Conservation (phyloP, 2,113 vertebrate genomes). For the Melierax canorus region DNA sequence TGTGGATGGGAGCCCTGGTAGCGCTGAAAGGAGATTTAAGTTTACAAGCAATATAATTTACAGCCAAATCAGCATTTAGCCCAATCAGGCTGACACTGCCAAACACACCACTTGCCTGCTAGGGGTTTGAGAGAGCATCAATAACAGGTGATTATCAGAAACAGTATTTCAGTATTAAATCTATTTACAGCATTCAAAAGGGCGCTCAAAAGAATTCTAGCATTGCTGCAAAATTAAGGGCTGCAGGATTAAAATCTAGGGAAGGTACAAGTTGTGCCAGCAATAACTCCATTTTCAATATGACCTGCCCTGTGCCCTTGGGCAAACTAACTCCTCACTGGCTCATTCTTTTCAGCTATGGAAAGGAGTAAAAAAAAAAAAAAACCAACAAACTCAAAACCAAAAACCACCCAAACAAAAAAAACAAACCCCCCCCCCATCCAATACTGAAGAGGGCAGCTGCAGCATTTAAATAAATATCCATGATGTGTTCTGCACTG, state of each 20-base stretch:
- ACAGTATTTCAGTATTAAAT: accelerated
- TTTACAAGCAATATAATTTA: not conserved
- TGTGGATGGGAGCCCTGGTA: not conserved
- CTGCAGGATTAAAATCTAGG: not conserved
- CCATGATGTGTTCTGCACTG: not conserved
- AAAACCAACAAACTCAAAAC: no score
- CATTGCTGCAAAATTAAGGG: not conserved
- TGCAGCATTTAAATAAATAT: not conserved
- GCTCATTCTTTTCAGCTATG: not conserved
- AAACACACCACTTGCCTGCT: not conserved
- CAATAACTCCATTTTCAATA: not conserved
- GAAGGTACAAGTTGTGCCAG: not conserved
- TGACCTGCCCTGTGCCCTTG: not conserved
- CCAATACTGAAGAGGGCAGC: not conserved
- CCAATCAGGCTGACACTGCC: not conserved
- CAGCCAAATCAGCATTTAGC: not conserved
- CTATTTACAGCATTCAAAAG: not conserved
- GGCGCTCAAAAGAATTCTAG: not conserved
- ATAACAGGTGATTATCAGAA: accelerated
- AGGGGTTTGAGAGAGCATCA: not conserved
- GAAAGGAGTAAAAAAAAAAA: not conserved
- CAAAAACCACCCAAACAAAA: no score
- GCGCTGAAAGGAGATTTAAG: not conserved
- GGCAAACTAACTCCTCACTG: not conserved
- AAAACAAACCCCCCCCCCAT: no score